phyloP scores from a whole-genome alignment of 2,113 vertebrate genomes.

The Oceanodroma tethys region DNA sequence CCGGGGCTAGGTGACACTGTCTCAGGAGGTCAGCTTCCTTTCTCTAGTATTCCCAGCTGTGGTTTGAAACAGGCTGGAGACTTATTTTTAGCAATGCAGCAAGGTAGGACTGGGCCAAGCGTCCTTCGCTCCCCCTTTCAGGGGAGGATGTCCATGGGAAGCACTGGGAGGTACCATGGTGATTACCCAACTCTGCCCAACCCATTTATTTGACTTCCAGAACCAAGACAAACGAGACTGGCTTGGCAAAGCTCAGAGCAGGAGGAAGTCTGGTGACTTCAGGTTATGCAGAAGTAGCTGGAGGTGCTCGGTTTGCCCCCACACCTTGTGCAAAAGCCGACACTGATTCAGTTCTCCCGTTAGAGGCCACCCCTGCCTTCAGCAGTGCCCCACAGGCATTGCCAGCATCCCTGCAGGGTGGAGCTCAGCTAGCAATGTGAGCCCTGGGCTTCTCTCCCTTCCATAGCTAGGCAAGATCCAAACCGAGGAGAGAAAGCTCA shows the following conservation, averaged over 20 bases:
- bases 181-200: background rate
- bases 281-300: background rate
- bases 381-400: background rate
- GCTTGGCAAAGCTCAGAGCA: background rate
- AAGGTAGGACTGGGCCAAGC: background rate
- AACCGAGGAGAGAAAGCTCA: background rate
- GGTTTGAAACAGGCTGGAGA: background rate
- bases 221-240: background rate
- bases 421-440: background rate
- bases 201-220: background rate
- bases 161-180: rapidly evolving
- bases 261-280: background rate
- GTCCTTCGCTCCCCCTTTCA: background rate
- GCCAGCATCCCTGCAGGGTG: background rate
- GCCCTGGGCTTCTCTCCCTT: background rate
- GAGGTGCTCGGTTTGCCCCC: background rate
- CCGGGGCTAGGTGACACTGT: background rate
- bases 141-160: background rate
- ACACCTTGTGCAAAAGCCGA: background rate
- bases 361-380: background rate
- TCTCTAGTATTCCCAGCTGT: background rate
- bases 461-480: background rate
- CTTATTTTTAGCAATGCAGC: background rate
- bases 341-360: background rate
- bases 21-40: background rate